Percentiles rank a stretch among this genome's conserved stretches.
phyloP scores from a whole-genome alignment of 1,140 invertebrate genomes.

The Tetramorium simillimum region DNA sequence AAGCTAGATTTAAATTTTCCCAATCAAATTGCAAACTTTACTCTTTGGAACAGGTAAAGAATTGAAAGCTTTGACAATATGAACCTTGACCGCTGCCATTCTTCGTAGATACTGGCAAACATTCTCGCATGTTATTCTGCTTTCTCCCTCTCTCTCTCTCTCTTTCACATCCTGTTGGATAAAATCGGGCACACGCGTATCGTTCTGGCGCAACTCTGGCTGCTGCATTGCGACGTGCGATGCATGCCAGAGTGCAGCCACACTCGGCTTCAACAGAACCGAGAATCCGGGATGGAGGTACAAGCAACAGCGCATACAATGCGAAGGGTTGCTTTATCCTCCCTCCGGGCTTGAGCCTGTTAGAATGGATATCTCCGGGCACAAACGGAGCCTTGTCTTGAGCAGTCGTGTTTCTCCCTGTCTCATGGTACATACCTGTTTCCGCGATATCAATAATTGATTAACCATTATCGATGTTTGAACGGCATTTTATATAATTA shows the following conservation, averaged over 20 bases:
- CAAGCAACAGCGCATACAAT: conserved; percentile 19
- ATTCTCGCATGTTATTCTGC: background rate
- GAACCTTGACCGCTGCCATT: background rate
- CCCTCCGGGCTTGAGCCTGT: conserved; percentile 13
- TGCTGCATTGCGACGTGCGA: conserved; percentile 58
- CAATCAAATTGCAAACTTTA: conserved; percentile 1
- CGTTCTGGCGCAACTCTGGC: conserved; percentile 12
- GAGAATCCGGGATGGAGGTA: conserved; percentile 21
- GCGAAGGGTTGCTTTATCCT: conserved; percentile 33
- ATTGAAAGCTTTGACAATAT: background rate
- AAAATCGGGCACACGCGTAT: conserved; percentile 21
- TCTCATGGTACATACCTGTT: background rate
- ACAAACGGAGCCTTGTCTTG: background rate
- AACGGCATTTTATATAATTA: background rate
- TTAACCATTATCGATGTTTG: background rate
- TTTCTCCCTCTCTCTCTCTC: background rate
- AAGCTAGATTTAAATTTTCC: background rate
- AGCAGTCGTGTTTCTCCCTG: background rate
- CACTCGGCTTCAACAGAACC: conserved; percentile 9
- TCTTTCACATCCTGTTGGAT: background rate
- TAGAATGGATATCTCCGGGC: conserved; percentile 20
- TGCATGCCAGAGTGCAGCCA: conserved; percentile 1
- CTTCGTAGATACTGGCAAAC: conserved; percentile 13
- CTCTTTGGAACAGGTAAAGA: background rate
- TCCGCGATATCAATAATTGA: conserved; percentile 5